Evolutionary conservation across 2,888 invertebrate species (phyloP).

Genomic region (Brachynemurus nebulosus): DNA sequence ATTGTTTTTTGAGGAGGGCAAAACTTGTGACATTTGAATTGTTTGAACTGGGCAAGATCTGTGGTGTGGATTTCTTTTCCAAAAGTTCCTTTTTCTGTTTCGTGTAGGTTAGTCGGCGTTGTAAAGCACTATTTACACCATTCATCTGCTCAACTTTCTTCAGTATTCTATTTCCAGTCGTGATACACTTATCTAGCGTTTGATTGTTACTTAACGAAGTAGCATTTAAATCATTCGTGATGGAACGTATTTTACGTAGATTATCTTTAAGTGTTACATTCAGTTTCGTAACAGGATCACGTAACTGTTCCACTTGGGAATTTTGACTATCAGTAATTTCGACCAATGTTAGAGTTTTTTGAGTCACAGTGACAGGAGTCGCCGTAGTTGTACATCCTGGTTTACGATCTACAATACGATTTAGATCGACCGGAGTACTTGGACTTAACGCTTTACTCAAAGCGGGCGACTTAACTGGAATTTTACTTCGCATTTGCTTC

Average conservation of each 20-base stretch:
- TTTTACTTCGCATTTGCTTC: conserved; percentile 17
- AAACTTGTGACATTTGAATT: conserved; percentile 8
- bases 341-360: not conserved
- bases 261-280: conserved; percentile 1
- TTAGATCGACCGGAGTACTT: conserved; percentile 32
- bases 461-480: conserved; percentile 25
- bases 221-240: conserved; percentile 9
- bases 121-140: not conserved
- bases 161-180: conserved; percentile 10
- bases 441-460: conserved; percentile 26
- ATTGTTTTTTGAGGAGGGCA: conserved; percentile 6
- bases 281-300: conserved; percentile 6
- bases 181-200: conserved; percentile 11
- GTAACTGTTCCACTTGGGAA: not conserved
- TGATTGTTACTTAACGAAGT: not conserved
- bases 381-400: conserved; percentile 17
- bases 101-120: conserved; percentile 1
- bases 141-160: conserved; percentile 11
- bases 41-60: too few species aligned
- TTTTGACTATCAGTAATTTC: not conserved
- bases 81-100: conserved; percentile 5
- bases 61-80: too few species aligned
- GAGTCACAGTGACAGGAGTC: too few species aligned
- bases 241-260: conserved; percentile 9
- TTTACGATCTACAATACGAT: conserved; percentile 19